phyloP scores from a whole-genome alignment of 2,113 vertebrate genomes.

The Chrysochloris asiatica region DNA sequence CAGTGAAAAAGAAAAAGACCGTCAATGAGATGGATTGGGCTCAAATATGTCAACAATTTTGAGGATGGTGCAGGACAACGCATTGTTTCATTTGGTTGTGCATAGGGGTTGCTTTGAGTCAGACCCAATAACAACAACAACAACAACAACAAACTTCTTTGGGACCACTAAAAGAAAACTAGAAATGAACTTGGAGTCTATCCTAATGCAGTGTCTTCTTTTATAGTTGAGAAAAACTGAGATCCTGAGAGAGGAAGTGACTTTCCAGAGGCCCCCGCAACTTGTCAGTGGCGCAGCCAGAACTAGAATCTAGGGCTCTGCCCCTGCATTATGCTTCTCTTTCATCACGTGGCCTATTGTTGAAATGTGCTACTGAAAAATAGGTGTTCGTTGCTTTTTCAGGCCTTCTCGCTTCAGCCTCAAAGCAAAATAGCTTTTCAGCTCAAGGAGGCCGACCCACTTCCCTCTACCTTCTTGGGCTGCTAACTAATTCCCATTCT shows the following conservation, averaged over 20 bases:
- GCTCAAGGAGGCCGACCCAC: neutral
- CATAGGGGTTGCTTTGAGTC: neutral
- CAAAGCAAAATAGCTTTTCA: neutral
- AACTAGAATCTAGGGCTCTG: neutral
- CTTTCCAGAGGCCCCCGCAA: neutral
- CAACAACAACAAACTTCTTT: neutral
- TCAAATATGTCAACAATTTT: neutral
- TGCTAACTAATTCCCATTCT: constrained; percentile 1
- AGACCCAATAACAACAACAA: neutral
- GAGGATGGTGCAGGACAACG: neutral
- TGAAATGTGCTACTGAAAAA: neutral
- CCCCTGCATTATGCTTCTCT: neutral
- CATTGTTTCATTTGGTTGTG: neutral
- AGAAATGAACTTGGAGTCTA: neutral
- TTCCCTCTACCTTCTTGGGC: neutral
- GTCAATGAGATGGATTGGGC: neutral
- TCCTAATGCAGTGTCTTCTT: neutral
- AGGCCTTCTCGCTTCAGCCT: neutral
- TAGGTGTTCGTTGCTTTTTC: neutral
- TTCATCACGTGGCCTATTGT: neutral
- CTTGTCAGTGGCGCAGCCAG: neutral
- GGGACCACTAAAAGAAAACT: neutral
- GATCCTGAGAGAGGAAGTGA: constrained; percentile 15
- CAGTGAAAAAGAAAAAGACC: neutral
- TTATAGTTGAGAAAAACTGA: neutral